Evolutionary conservation across 1,140 invertebrate genomes (phyloP).

Genomic region (Ylistrum balloti): DNA sequence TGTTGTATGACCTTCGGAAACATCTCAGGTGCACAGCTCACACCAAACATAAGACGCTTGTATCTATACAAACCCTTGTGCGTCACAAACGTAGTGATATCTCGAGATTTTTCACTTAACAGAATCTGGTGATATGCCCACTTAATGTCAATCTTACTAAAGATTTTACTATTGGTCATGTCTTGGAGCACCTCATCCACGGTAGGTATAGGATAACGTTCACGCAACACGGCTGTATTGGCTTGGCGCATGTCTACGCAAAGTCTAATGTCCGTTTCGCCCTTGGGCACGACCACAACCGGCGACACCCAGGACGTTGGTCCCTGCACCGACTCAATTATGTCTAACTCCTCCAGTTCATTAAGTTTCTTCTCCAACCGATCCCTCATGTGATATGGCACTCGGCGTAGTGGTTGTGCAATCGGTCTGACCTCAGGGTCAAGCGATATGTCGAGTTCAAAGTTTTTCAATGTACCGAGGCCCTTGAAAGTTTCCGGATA

Average conservation of each 20-base stretch:
- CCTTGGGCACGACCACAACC: conserved; percentile 50
- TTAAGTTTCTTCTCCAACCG: too few relatives aligned
- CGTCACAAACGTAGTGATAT: conserved; percentile 64
- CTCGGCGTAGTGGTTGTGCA: too few relatives aligned
- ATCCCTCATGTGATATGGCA: too few relatives aligned
- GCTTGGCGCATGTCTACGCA: too few relatives aligned
- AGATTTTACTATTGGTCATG: neutral
- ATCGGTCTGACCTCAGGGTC: too few relatives aligned
- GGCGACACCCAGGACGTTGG: too few relatives aligned
- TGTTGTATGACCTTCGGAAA: conserved; percentile 54
- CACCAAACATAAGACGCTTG: conserved; percentile 62
- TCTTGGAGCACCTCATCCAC: conserved; percentile 33
- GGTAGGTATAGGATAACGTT: conserved; percentile 67
- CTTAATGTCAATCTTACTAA: conserved; percentile 41
- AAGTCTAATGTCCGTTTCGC: conserved; percentile 58
- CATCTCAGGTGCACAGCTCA: conserved; percentile 58
- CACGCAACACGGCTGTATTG: conserved; percentile 61
- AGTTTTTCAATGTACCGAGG: too few relatives aligned
- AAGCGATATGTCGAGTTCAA: too few relatives aligned
- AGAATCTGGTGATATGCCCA: conserved; percentile 62
- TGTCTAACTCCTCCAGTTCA: too few relatives aligned
- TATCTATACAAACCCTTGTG: conserved; percentile 65
- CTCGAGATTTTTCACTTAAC: conserved; percentile 51
- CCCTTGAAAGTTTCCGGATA: too few relatives aligned
- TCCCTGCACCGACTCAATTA: too few relatives aligned